Percentiles rank a stretch among this genome's conserved stretches.
Evolutionary conservation across 2,113 vertebrate genomes (phyloP).

Genomic region (Limnothrissa miodon): DNA sequence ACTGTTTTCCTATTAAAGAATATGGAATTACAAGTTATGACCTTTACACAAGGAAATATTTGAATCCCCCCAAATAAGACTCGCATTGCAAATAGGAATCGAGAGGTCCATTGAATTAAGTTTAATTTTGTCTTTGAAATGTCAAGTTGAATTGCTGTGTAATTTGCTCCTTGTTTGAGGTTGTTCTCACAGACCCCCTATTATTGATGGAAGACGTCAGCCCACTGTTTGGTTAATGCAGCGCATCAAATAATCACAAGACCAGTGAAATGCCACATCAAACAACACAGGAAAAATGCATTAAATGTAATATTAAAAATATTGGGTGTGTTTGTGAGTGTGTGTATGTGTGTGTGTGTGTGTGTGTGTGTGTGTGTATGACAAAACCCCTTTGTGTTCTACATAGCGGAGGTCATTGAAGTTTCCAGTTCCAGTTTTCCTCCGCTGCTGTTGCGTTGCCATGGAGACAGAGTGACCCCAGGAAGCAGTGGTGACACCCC

Average conservation of each 20-base stretch:
- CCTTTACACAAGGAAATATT: not conserved
- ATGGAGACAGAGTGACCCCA: constrained; percentile 30
- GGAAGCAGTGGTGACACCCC: constrained; percentile 36
- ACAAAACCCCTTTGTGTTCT: not conserved
- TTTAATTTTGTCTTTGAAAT: constrained; percentile 27
- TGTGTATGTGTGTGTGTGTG: not conserved
- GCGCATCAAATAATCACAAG: constrained; percentile 33
- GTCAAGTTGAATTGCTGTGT: constrained; percentile 31
- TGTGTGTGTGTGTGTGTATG: not conserved
- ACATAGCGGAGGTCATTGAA: constrained; percentile 31
- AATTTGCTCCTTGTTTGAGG: constrained; percentile 21
- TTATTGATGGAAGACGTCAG: constrained; percentile 23
- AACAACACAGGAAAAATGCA: not conserved
- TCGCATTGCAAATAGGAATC: not conserved
- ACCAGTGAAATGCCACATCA: constrained; percentile 14
- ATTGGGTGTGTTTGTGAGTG: not conserved
- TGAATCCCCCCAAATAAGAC: not conserved
- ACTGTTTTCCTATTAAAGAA: not conserved
- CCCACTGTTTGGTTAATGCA: constrained; percentile 1
- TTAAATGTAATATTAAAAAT: not conserved
- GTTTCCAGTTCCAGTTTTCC: constrained; percentile 29
- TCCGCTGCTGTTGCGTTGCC: constrained; percentile 17
- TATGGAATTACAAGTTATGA: not conserved
- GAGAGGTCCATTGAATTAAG: not conserved
- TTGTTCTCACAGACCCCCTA: constrained; percentile 26